phyloP scores from a whole-genome alignment of 30 jellyfish, hydroid and myxozoan genomes.

The Hydractinia symbiolongicarpus region DNA sequence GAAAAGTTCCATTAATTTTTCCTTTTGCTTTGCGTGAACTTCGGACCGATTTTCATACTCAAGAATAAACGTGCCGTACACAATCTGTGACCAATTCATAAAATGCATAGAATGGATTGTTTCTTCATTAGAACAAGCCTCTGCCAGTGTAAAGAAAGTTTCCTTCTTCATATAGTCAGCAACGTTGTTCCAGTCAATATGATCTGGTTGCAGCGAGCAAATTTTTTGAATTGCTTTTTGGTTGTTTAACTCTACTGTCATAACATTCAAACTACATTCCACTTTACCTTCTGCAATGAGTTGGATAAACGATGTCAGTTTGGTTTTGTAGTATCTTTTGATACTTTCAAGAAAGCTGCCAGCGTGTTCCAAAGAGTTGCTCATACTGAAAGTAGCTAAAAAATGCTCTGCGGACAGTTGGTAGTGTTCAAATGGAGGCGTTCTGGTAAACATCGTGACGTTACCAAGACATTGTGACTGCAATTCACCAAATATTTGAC shows the following conservation, averaged over 20 bases:
- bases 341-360: constrained; percentile 3
- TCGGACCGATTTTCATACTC: background rate
- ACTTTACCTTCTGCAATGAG: background rate
- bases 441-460: constrained; percentile 15
- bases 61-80: constrained; percentile 10
- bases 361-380: background rate
- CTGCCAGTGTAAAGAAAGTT: constrained; percentile 1
- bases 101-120: constrained; percentile 13
- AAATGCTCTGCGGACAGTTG: background rate
- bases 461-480: constrained; percentile 7
- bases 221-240: background rate
- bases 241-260: background rate
- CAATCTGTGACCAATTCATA: constrained; percentile 12
- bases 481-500: constrained; percentile 9
- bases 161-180: background rate
- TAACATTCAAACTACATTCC: background rate
- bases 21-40: too few relatives aligned
- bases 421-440: background rate
- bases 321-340: background rate
- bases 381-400: background rate
- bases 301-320: too few relatives aligned
- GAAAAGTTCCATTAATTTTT: too few relatives aligned
- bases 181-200: constrained; percentile 16
- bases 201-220: background rate
- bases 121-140: constrained; percentile 13